Evolutionary conservation across 1,140 invertebrate species (phyloP), one percentile per base, ranked within the genome.

Genomic region (Pseudomyrmex pallidus): DNA sequence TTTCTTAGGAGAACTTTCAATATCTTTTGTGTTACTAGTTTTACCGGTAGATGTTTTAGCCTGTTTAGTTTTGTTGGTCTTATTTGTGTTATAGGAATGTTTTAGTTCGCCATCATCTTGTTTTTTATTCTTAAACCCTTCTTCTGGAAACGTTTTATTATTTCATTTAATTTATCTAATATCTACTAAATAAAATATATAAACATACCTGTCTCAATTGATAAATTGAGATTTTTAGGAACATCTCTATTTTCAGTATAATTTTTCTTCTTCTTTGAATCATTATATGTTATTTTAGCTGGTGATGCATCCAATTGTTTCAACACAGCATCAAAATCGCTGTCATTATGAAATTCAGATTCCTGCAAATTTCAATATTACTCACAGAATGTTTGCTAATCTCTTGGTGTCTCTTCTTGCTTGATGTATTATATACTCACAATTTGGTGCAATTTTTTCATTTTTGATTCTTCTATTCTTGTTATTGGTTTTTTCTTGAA

Each of bases 281-380:
- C 44, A 20, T 70, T 10, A 17, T 44, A 9, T 35, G 15, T 10
- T 12, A 10, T 1, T 1, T n/a, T 89, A 17, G 88, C 64, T 54
- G 85, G 48, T 0, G 86, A 85, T 22, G 91, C 91, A 91, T 97
- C 96, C 57, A 97, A 90, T 89, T 96, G 94, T 80, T 95, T 88
- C 15, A 97, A 90, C 35, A 96, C 96, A 87, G 95, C 95, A 89
- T 96, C 95, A 93, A 97, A 97, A 85, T 96, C 95, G 68, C 96
- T 95, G 95, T 97, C 96, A 77, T 95, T 94, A 90, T 96, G 86
- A 70, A 35, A 17, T n/a, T 74, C 17, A n/a, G 67, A 59, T 74
- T 87, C 85, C 86, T 87, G 13, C 3, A 59, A 54, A 73, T 48
- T 13, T 0, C 8, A 87, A 70, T 67, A 82, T 78, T 67, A 54